These are phyloP conservation scores for Cyaniris semiargus DNA, from an alignment of 2,888 invertebrate species.

Conservation along the genomic window DNA sequence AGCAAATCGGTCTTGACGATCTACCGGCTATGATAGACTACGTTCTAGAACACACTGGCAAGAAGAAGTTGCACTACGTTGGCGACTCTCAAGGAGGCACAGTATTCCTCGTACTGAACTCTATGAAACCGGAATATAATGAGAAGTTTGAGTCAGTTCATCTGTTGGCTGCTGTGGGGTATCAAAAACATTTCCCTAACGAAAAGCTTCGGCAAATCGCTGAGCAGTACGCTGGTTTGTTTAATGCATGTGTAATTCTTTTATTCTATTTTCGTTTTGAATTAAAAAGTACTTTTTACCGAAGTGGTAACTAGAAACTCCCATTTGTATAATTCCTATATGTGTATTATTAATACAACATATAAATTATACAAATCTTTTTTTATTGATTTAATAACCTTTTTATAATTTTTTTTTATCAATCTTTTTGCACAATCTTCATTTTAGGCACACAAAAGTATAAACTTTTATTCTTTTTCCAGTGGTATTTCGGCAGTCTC, in stretches of 20 bases:
- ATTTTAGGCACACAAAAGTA: too few species aligned
- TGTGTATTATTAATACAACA: too few species aligned
- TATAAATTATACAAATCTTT: too few species aligned
- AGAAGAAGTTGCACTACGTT: constrained; percentile 58
- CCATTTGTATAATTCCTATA: too few species aligned
- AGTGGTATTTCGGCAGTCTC: too few species aligned
- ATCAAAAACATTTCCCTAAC: constrained; percentile 52
- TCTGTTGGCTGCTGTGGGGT: constrained; percentile 59
- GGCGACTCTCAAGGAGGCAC: constrained; percentile 70
- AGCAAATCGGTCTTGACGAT: constrained; percentile 61
- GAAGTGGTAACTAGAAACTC: too few species aligned
- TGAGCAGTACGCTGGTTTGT: not conserved
- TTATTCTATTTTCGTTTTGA: too few species aligned
- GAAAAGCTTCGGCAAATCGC: constrained; percentile 33
- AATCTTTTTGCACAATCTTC: too few species aligned
- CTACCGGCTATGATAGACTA: constrained; percentile 63
- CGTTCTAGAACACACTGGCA: constrained; percentile 50
- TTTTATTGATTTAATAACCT: too few species aligned
- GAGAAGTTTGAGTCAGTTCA: constrained; percentile 57
- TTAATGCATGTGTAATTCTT: not conserved
- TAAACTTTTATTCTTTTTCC: too few species aligned
- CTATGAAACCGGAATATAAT: constrained; percentile 59
- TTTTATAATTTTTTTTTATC: too few species aligned
- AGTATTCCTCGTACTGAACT: constrained; percentile 53
- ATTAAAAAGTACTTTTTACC: too few species aligned